phyloP scores from a whole-genome alignment of 92 coral and sea anemone genomes.

The Nematostella vectensis region DNA sequence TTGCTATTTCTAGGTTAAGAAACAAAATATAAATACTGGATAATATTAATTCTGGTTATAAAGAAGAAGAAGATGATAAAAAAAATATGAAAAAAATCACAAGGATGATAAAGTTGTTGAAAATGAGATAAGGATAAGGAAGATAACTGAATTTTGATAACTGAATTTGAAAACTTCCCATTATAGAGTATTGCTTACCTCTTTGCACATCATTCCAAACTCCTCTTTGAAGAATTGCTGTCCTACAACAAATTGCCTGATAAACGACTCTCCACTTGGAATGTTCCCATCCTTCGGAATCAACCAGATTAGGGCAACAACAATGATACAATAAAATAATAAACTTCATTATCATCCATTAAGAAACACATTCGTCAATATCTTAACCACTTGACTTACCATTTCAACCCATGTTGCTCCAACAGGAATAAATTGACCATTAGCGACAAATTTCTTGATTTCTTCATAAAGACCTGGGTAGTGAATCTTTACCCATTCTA shows the following conservation, averaged over 20 bases:
- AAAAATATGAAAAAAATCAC: too few relatives aligned
- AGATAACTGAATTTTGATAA: too few relatives aligned
- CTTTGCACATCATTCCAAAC: constrained; percentile 79
- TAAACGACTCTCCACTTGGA: constrained; percentile 95
- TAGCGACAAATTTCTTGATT: constrained; percentile 55
- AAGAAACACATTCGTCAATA: neutral
- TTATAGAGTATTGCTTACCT: constrained; percentile 46
- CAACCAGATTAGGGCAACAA: too few relatives aligned
- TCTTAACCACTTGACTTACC: too few relatives aligned
- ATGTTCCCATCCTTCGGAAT: constrained; percentile 85
- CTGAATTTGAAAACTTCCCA: too few relatives aligned
- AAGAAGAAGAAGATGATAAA: too few relatives aligned
- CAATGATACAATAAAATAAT: neutral
- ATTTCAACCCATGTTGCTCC: constrained; percentile 99
- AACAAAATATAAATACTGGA: too few relatives aligned
- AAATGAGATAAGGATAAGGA: too few relatives aligned
- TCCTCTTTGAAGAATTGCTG: constrained; percentile 73
- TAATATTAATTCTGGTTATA: too few relatives aligned
- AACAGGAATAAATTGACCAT: constrained; percentile 87
- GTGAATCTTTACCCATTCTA: constrained; percentile 83
- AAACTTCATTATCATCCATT: neutral
- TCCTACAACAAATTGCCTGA: constrained; percentile 93
- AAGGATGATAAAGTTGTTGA: too few relatives aligned
- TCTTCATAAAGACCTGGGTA: constrained; percentile 79
- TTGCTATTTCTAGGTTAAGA: too few relatives aligned